Evolutionary conservation across 2,888 invertebrate genomes (phyloP).

Genomic region (Tenodera sinensis): DNA sequence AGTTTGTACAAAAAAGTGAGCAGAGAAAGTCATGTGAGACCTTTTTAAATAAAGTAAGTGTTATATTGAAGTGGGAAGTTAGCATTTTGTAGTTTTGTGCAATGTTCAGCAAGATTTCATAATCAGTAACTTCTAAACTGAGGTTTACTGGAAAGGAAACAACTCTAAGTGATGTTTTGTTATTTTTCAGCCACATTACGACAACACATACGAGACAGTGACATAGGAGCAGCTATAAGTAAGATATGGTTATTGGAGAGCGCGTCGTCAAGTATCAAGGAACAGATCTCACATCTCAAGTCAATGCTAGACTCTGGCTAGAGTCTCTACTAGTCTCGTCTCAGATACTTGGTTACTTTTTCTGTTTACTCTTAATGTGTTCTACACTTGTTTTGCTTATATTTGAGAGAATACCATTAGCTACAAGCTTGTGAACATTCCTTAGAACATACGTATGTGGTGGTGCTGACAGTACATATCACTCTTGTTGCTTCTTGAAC

Average conservation of each 20-base stretch:
- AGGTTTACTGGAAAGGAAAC: too few species aligned
- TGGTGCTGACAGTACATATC: neutral
- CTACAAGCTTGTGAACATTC: neutral
- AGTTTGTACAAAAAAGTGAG: too few species aligned
- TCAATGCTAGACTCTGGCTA: constrained; percentile 17
- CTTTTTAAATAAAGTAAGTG: too few species aligned
- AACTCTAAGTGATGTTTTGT: neutral
- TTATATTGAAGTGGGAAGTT: too few species aligned
- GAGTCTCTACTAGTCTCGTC: too few species aligned
- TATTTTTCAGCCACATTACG: constrained; percentile 15
- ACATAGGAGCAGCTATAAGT: neutral
- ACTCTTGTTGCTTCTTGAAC: too few species aligned
- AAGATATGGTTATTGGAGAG: neutral
- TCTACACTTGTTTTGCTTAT: neutral
- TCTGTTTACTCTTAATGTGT: neutral
- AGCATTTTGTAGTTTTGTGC: too few species aligned
- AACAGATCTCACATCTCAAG: constrained; percentile 12
- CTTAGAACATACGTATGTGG: neutral
- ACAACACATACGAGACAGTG: constrained; percentile 17
- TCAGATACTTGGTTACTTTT: neutral
- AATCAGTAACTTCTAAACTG: too few species aligned
- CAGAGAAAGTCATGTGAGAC: too few species aligned
- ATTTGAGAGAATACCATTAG: neutral
- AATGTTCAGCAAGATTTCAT: too few species aligned
- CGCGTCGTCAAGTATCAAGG: constrained; percentile 12